Evolutionary conservation across 1,140 invertebrate species (phyloP).

Genomic region (Galleria mellonella): DNA sequence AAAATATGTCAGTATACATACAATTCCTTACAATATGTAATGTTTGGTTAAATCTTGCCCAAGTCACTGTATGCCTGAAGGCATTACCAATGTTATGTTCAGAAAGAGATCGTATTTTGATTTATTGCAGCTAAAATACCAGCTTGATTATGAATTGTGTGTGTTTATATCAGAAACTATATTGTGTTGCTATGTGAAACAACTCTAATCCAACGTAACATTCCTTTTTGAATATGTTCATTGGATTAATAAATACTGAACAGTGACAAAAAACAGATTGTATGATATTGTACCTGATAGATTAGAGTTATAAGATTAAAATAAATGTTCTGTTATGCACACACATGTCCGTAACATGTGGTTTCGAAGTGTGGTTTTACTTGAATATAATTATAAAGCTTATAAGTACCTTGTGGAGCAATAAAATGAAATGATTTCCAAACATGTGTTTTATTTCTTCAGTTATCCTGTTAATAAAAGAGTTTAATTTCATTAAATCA

Average conservation of each 20-base stretch:
- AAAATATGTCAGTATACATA: too few relatives aligned
- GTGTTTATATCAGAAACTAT: constrained; percentile 50
- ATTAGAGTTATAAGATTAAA: constrained; percentile 43
- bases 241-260: constrained; percentile 28
- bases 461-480: not conserved
- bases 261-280: constrained; percentile 26
- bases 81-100: too few relatives aligned
- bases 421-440: constrained; percentile 63
- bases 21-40: not conserved
- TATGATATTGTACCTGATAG: constrained; percentile 62
- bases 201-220: constrained; percentile 20
- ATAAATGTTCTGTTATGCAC: constrained; percentile 47
- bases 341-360: constrained; percentile 49
- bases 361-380: constrained; percentile 50
- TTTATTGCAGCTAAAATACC: constrained; percentile 26
- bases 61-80: too few relatives aligned
- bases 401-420: constrained; percentile 60
- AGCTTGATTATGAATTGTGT: constrained; percentile 50
- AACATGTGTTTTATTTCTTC: constrained; percentile 33
- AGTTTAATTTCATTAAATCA: too few relatives aligned
- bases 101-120: not conserved
- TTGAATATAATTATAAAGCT: constrained; percentile 40
- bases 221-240: constrained; percentile 27
- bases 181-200: constrained; percentile 18
- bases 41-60: too few relatives aligned